Base-by-base conservation (phyloP, 2,888 invertebrate genomes). In the Rhagonycha fulva region DNA sequence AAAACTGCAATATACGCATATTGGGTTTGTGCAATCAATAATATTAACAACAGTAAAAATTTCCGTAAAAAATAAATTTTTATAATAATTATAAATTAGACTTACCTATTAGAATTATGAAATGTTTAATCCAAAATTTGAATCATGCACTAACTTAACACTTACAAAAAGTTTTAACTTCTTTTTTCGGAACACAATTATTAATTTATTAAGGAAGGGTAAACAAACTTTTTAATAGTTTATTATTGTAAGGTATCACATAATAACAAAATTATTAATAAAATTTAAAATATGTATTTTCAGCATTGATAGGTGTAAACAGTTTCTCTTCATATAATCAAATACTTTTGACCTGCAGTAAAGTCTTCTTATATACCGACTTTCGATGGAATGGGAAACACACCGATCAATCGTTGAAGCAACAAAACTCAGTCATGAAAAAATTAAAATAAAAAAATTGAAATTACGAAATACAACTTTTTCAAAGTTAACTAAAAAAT, bases 261-360 rank as follows among this genome's bases (percentile, higher is more conserved):
- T 47, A 47, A 47, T 47, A 47, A 47, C 47, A 47, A 7, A 47
- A n/a, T 47, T 47, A 12, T 47, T 47, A 47, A 12, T 47, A 47
- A 47, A 47, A 68, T 14, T 28, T 68, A 19, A 14, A 26, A 26
- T 68, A 7, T 14, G 19, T 68, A 68, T 68, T 26, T 19, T 68
- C 60, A 68, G 69, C 32, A 26, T 66, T 24, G 12, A 66, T 68
- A 9, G 14, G 24, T 74, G 14, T 26, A 12, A n/a, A 23, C 26
- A 28, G 30, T 77, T 82, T 84, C 30, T 66, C 80, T 79, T 0
- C 84, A 91, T 93, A 93, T 14, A 86, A 93, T 82, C 89, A 90
- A 81, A 89, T 91, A 30, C 88, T 88, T 63, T 24, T 66, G 23
- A 23, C 26, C 26, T 66, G 24, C 26, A 66, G 47, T 66, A 66